Percentiles rank a stretch among this genome's conserved stretches.
Evolutionary conservation across 2,113 vertebrate genomes (phyloP).

Genomic region (Dasyornis broadbenti): DNA sequence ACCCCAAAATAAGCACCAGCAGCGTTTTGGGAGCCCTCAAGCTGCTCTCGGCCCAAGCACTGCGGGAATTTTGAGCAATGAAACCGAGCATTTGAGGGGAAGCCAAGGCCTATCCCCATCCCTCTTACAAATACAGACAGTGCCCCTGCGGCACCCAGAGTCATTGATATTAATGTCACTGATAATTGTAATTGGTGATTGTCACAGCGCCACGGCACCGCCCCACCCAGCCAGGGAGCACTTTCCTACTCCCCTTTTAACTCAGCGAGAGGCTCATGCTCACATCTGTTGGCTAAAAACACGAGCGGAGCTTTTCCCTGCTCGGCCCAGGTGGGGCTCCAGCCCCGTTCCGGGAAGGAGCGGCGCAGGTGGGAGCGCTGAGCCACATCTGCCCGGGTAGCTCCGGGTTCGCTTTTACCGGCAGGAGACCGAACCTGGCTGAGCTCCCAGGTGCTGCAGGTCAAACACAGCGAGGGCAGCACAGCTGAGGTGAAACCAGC

Average conservation of each 20-base stretch:
- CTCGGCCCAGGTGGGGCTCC: neutral
- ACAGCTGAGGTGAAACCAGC: neutral
- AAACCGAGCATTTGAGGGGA: neutral
- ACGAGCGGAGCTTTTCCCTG: neutral
- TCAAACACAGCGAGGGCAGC: neutral
- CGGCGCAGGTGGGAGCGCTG: neutral
- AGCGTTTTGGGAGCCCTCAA: neutral
- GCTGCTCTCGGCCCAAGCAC: neutral
- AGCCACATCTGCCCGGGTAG: neutral
- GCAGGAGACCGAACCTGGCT: neutral
- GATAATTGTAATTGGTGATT: neutral
- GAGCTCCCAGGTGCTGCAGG: neutral
- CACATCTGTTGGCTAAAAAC: neutral
- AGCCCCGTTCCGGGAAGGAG: neutral
- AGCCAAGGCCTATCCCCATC: neutral
- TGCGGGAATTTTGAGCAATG: rapidly evolving
- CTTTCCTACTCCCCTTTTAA: neutral
- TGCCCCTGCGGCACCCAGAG: neutral
- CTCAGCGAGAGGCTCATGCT: neutral
- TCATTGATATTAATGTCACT: neutral
- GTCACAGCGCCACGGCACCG: neutral
- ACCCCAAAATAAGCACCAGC: neutral
- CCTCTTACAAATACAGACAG: neutral
- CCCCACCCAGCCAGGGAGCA: rapidly evolving
- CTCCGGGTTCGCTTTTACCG: neutral